phyloP scores from a whole-genome alignment of 2,797 vertebrate species.

The Delichon dasypus region DNA sequence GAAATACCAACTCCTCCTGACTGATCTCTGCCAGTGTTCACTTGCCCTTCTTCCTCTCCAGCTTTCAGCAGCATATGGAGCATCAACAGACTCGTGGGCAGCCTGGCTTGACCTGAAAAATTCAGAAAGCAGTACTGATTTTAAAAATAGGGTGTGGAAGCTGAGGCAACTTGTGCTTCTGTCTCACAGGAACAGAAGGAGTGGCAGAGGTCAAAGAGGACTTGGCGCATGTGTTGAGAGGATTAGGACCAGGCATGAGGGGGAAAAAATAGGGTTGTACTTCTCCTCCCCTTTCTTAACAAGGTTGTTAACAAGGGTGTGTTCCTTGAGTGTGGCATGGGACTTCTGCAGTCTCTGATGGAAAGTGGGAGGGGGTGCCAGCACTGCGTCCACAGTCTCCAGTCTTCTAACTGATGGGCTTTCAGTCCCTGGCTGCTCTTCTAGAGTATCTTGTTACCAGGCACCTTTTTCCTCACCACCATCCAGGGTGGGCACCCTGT shows the following conservation, averaged over 20 bases:
- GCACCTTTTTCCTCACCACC: background rate
- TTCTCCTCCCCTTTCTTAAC: background rate
- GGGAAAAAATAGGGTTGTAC: background rate
- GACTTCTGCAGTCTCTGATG: background rate
- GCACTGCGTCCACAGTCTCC: accelerated
- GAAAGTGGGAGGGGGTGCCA: background rate
- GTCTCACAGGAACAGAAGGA: conserved; percentile 15
- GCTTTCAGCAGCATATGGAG: conserved; percentile 45
- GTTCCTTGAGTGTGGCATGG: background rate
- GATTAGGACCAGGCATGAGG: background rate
- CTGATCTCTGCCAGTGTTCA: conserved; percentile 13
- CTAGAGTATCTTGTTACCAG: background rate
- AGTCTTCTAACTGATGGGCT: background rate
- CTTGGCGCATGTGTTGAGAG: background rate
- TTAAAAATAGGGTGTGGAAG: conserved; percentile 46
- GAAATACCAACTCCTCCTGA: conserved; percentile 3
- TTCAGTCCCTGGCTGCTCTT: background rate
- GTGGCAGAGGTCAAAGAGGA: background rate
- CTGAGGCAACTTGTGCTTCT: background rate
- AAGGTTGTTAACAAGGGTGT: accelerated
- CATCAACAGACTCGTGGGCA: conserved; percentile 20
- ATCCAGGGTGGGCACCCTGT: background rate
- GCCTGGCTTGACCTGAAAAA: conserved; percentile 54
- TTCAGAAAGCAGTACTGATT: conserved; percentile 16
- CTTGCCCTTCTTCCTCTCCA: conserved; percentile 41